phyloP scores from a whole-genome alignment of 2,888 invertebrate species.

The Nomada flava region DNA sequence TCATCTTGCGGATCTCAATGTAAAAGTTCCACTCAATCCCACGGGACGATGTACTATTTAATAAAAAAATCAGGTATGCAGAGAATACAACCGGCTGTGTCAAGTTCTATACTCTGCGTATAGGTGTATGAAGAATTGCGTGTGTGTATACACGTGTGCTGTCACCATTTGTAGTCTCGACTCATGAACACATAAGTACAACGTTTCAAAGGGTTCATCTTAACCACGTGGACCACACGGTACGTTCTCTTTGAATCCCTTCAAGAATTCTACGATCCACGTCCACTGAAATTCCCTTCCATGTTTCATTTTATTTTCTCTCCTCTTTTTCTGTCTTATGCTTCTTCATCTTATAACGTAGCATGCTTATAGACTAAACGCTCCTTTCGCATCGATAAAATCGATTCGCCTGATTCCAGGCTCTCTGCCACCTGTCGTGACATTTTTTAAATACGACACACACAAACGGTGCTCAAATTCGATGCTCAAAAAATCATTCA shows the following conservation, averaged over 20 bases:
- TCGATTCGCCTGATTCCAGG: conserved; percentile 6
- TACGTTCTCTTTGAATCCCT: background rate
- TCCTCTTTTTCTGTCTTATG: background rate
- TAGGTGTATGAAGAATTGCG: background rate
- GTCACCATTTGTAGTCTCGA: conserved; percentile 42
- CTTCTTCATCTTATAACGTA: conserved; percentile 5
- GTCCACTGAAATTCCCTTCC: background rate
- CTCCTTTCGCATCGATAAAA: background rate
- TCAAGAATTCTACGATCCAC: conserved; percentile 11
- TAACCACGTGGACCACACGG: background rate
- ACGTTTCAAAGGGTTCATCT: conserved; percentile 1
- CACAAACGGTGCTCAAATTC: conserved; percentile 11
- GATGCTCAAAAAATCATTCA: background rate
- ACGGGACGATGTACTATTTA: conserved; percentile 21
- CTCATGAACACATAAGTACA: conserved; percentile 58
- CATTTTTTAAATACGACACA: background rate
- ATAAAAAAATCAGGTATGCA: conserved; percentile 50
- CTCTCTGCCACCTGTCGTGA: background rate
- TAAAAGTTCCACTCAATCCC: conserved; percentile 35
- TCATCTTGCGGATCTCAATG: conserved; percentile 34
- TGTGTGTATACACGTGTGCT: conserved; percentile 17
- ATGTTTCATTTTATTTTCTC: background rate
- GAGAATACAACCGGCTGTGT: conserved; percentile 32
- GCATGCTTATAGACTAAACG: conserved; percentile 5
- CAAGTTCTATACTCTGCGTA: conserved; percentile 27